Conservation (phyloP, 2,888 invertebrate species). For the Alloplasta piceator region DNA sequence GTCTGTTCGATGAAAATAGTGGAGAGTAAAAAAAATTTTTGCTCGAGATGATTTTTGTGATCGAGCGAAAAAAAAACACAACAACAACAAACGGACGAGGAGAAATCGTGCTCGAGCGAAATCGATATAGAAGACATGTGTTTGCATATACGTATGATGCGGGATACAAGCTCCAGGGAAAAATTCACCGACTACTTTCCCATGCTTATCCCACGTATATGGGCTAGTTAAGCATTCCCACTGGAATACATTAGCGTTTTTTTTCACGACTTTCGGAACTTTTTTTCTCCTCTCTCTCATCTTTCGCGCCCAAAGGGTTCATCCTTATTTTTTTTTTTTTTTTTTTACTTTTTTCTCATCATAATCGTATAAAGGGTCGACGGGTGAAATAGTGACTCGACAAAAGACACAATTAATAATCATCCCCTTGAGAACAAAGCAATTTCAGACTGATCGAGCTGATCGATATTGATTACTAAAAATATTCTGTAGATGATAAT, state of each 20-base stretch:
- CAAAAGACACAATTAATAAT: not conserved
- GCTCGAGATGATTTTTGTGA: conserved; percentile 29
- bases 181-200: conserved; percentile 55
- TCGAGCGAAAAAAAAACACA: not conserved
- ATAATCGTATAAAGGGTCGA: not conserved
- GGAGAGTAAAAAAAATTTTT: conserved; percentile 1
- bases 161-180: conserved; percentile 51
- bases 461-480: no score
- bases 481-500: not conserved
- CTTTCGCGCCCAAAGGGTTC: conserved; percentile 53
- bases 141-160: conserved; percentile 5
- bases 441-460: no score
- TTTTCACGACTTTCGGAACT: conserved; percentile 60
- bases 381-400: not conserved
- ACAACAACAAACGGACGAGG: conserved; percentile 7
- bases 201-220: conserved; percentile 33
- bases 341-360: not conserved
- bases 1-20: not conserved
- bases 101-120: conserved; percentile 47
- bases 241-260: conserved; percentile 60
- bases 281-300: conserved; percentile 44
- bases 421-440: not conserved
- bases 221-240: conserved; percentile 26
- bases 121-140: conserved; percentile 42
- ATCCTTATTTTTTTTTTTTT: conserved; percentile 35